These are phyloP conservation scores for Caligus rogercresseyi DNA, from an alignment of 1,140 invertebrate species.

Conservation along the genomic window DNA sequence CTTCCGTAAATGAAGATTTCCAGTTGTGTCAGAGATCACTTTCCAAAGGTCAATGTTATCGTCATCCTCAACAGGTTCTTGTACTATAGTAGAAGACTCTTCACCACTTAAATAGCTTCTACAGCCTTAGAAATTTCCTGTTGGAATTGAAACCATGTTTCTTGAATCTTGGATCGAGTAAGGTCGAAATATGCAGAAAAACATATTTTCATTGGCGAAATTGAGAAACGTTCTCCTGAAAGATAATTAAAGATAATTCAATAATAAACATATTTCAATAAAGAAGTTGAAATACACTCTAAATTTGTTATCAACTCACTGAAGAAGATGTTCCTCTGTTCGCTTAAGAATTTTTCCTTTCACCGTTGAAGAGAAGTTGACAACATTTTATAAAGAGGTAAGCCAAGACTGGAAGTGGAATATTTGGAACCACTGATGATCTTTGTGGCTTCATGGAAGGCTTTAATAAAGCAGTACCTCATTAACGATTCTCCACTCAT, in stretches of 20 bases:
- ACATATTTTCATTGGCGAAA: not conserved
- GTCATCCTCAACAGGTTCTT: not conserved
- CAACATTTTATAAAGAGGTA: not conserved
- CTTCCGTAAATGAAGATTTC: not conserved
- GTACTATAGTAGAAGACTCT: not conserved
- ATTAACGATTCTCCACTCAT: not conserved
- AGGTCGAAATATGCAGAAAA: not conserved
- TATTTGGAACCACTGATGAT: too few species aligned
- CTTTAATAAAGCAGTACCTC: not conserved
- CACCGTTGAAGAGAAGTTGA: not conserved
- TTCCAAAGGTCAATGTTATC: not conserved
- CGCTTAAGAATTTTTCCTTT: not conserved
- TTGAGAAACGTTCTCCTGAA: not conserved
- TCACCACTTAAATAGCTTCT: not conserved
- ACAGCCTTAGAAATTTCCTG: not conserved
- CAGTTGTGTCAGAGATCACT: too few species aligned
- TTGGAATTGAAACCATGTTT: not conserved
- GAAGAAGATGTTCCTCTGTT: not conserved
- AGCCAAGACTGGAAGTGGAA: not conserved
- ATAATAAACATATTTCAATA: not conserved
- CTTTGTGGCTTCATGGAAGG: not conserved
- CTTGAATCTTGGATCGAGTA: not conserved
- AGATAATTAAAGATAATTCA: not conserved
- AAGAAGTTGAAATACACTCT: not conserved
- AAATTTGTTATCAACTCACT: not conserved